These are phyloP conservation scores for Stenchaetothrips biformis DNA, from an alignment of 2,888 invertebrate species.

Conservation along the genomic window DNA sequence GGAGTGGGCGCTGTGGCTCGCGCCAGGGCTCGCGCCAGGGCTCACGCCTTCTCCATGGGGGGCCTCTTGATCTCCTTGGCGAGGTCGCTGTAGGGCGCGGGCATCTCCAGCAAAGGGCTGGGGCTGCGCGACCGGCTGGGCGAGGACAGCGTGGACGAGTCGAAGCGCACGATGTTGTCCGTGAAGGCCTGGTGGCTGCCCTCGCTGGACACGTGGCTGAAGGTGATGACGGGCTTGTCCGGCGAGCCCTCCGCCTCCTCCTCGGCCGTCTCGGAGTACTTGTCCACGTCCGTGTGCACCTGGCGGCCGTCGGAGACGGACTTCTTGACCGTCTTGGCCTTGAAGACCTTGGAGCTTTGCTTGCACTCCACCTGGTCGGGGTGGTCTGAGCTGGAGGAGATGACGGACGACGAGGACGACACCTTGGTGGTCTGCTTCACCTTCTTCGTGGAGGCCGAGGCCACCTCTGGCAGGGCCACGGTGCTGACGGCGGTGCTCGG, in stretches of 20 bases:
- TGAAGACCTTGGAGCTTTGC: constrained; percentile 2
- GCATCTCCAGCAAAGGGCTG: constrained; percentile 1
- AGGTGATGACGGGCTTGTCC: constrained; percentile 22
- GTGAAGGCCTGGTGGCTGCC: constrained; percentile 14
- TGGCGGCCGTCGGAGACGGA: constrained; percentile 4
- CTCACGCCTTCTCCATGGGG: constrained; percentile 20
- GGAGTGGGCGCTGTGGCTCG: neutral
- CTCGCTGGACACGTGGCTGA: constrained; percentile 13
- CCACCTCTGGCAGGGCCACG: neutral
- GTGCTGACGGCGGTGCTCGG: neutral
- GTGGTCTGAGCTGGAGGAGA: neutral
- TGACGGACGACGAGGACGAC: neutral
- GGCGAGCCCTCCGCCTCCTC: constrained; percentile 12
- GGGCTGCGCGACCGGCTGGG: constrained; percentile 19
- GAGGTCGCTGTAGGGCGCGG: constrained; percentile 12
- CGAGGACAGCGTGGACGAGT: neutral
- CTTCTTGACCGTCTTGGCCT: constrained; percentile 15
- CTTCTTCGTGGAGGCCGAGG: neutral
- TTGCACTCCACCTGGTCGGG: constrained; percentile 10
- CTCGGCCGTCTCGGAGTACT: constrained; percentile 9
- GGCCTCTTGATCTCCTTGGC: constrained; percentile 22
- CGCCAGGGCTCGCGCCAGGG: neutral
- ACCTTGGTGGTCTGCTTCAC: constrained; percentile 20
- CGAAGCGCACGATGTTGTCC: constrained; percentile 1
- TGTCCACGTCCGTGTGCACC: constrained; percentile 21